phyloP scores from a whole-genome alignment of 2,113 vertebrate genomes.

The Anas platyrhynchos region DNA sequence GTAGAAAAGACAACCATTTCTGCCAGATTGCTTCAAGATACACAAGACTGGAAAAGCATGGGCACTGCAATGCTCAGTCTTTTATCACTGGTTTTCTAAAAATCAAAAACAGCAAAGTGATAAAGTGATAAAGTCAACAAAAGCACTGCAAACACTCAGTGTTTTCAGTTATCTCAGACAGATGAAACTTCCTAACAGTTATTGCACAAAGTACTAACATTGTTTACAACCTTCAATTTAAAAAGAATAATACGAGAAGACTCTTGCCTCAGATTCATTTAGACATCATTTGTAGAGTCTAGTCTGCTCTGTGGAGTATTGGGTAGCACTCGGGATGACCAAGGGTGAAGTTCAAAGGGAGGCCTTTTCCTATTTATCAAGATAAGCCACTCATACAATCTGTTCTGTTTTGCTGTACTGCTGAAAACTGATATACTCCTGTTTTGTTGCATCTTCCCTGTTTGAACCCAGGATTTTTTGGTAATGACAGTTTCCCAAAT shows the following conservation, averaged over 20 bases:
- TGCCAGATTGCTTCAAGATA: accelerated
- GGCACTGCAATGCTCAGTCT: neutral
- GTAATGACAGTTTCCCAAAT: conserved; percentile 55
- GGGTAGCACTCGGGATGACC: neutral
- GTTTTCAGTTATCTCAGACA: neutral
- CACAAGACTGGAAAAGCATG: neutral
- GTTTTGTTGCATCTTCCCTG: neutral
- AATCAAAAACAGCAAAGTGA: neutral
- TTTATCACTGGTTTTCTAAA: neutral
- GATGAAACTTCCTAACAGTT: neutral
- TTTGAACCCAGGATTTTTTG: neutral
- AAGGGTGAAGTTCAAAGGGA: conserved; percentile 57
- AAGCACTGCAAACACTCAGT: neutral
- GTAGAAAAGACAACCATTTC: neutral
- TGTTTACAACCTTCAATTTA: neutral
- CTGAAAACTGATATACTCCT: conserved; percentile 3
- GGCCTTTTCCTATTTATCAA: neutral
- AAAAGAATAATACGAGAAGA: neutral
- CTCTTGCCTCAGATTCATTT: neutral
- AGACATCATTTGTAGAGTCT: neutral
- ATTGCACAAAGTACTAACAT: neutral
- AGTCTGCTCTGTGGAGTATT: neutral
- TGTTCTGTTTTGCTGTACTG: neutral
- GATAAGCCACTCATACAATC: conserved; percentile 8
- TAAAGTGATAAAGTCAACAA: neutral